Base-by-base conservation (phyloP, 2,888 invertebrate species). In the Rhamphomyia laevipes region DNA sequence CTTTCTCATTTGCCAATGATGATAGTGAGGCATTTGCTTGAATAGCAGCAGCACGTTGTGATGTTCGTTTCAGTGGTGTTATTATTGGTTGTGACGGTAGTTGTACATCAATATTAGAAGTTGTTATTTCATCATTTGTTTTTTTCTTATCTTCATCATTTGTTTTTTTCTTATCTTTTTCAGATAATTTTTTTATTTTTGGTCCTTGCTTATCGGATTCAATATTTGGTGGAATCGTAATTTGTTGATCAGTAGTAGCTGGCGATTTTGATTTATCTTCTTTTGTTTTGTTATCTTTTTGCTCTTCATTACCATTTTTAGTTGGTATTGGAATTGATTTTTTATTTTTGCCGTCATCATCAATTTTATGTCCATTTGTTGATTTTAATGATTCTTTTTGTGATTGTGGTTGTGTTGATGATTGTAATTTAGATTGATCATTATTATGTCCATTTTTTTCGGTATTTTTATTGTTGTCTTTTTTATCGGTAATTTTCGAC, bases 401-500 rank as follows among this genome's bases (percentile, higher is more conserved):
- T 27, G 23, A 27, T 27, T n/a, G n/a, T n/a, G 5, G 23, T 27
- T 27, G 7, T 21, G 3, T 21, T 21, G 2, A 9, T 4, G 6
- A 27, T 6, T 27, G 23, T 27, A 9, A 7, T 27, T 27, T 27
- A 7, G 23, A 27, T 27, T 27, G 23, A 27, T 27, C 23, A 27
- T 27, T 27, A 27, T 27, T 27, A 27, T 27, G 23, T 27, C 23
- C 23, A 27, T 27, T 64, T 49, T 65, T 68, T 35, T 60, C 61
- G 18, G 38, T 52, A 46, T 61, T 65, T 46, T 63, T 64, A 9
- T 35, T 48, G 2, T 63, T 59, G 0, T 61, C 61, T 10, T 47
- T 53, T 33, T 59, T 60, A 18, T 16, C 38, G 23, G 23, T 7
- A 27, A 2, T 7, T 27, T 5, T 2, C 16, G 31, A 46, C 31